Conservation (phyloP, 2,797 vertebrate species). For the Anguilla megastoma region DNA sequence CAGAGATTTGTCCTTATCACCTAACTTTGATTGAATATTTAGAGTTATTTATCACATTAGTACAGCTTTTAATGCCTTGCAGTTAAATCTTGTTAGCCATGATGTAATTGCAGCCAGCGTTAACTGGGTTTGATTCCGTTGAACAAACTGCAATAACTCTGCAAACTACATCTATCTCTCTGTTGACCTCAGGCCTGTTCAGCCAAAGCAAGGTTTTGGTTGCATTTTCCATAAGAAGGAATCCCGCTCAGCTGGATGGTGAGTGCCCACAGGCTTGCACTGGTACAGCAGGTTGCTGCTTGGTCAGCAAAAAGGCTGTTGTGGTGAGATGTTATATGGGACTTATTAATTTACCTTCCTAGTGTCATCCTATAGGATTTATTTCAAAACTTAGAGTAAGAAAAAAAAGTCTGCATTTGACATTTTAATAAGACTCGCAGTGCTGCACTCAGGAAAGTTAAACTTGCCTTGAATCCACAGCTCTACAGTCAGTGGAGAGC, state of each 20-base stretch:
- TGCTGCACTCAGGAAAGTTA: not conserved
- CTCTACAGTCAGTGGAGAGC: not conserved
- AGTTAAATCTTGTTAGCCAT: not conserved
- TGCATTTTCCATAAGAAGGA: not conserved
- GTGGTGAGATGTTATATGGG: not conserved
- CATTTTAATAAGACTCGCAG: not conserved
- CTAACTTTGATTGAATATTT: not conserved
- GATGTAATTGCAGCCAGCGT: not conserved
- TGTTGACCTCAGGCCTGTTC: not conserved
- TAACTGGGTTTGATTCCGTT: not conserved
- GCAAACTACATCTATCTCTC: not conserved
- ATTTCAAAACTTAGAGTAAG: not conserved
- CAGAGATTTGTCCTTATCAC: not conserved
- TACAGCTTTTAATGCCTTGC: not conserved
- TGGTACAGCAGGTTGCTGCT: not conserved
- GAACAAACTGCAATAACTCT: not conserved
- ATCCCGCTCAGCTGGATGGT: not conserved
- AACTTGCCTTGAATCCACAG: not conserved
- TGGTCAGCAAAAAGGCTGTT: not conserved
- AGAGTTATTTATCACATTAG: not conserved
- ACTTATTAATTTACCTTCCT: not conserved
- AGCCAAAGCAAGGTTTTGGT: not conserved
- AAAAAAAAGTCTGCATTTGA: not conserved
- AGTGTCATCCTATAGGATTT: not conserved
- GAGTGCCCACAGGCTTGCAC: not conserved